Conservation (phyloP, 1,140 invertebrate genomes). For the Papilio xuthus region DNA sequence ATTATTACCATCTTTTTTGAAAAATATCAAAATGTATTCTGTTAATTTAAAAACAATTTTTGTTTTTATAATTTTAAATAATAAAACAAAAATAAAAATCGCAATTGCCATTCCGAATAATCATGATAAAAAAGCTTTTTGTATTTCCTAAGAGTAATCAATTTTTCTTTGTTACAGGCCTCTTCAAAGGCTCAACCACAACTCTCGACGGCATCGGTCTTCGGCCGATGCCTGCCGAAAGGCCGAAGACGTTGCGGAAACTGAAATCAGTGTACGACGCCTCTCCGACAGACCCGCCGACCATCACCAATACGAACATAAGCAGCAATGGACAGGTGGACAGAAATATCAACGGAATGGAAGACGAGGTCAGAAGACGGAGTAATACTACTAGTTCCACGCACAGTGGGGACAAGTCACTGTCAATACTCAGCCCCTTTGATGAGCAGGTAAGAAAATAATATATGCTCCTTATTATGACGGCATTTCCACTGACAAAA, state of each 20-base stretch:
- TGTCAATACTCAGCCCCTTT: slow-evolving; percentile 92
- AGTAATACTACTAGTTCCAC: slow-evolving; percentile 74
- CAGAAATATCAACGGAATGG: slow-evolving; percentile 62
- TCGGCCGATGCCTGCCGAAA: slow-evolving; percentile 84
- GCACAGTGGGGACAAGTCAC: slow-evolving; percentile 82
- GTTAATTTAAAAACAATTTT: not conserved
- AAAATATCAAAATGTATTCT: not conserved
- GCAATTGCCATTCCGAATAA: no score
- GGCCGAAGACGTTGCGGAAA: slow-evolving; percentile 88
- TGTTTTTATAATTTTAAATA: no score
- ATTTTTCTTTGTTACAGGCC: slow-evolving; percentile 80
- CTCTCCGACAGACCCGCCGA: slow-evolving; percentile 72
- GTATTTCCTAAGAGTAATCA: not conserved
- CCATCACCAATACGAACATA: slow-evolving; percentile 71
- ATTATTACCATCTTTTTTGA: not conserved
- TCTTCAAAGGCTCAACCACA: slow-evolving; percentile 89
- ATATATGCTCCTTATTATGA: not conserved
- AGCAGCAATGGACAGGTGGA: slow-evolving; percentile 72
- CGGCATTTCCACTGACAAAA: not conserved
- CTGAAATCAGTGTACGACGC: slow-evolving; percentile 85
- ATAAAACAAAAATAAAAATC: no score
- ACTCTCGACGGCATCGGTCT: slow-evolving; percentile 83
- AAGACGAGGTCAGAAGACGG: slow-evolving; percentile 68
- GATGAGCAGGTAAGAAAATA: slow-evolving; percentile 86
- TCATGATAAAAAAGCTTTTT: not conserved